Evolutionary conservation across 2,113 vertebrate genomes (phyloP).

Genomic region (Lasiurus borealis): DNA sequence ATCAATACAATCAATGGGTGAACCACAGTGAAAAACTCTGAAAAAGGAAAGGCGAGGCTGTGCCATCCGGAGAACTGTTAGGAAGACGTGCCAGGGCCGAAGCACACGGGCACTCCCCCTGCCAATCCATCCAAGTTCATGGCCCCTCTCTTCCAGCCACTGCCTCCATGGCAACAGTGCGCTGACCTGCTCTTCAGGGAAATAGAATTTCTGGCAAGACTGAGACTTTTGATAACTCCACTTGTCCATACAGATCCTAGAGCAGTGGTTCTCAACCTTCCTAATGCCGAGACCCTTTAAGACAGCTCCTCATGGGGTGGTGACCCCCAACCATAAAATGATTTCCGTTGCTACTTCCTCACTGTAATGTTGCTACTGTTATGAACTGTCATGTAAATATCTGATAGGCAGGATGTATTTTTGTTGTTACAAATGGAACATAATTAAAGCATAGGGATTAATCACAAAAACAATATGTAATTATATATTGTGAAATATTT

Average conservation of each 20-base stretch:
- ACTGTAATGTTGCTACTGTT: too few relatives aligned
- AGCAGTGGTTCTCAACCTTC: not conserved
- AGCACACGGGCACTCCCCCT: slow-evolving; percentile 76
- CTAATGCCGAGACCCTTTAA: too few relatives aligned
- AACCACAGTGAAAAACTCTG: slow-evolving; percentile 55
- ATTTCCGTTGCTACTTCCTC: too few relatives aligned
- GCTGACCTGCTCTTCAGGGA: slow-evolving; percentile 76
- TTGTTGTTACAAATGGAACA: too few relatives aligned
- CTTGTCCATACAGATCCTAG: slow-evolving; percentile 74
- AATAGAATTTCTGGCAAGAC: slow-evolving; percentile 22
- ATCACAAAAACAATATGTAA: too few relatives aligned
- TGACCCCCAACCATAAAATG: too few relatives aligned
- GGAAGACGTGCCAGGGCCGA: slow-evolving; percentile 63
- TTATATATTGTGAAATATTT: too few relatives aligned
- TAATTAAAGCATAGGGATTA: too few relatives aligned
- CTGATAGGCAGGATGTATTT: too few relatives aligned
- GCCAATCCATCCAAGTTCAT: slow-evolving; percentile 13
- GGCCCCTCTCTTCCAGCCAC: slow-evolving; percentile 44
- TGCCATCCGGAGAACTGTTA: slow-evolving; percentile 6
- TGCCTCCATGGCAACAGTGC: slow-evolving; percentile 73
- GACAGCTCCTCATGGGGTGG: too few relatives aligned
- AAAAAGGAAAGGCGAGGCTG: not conserved
- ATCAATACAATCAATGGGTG: not conserved
- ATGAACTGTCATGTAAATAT: too few relatives aligned
- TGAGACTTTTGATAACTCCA: slow-evolving; percentile 75